Base-by-base conservation (phyloP, 1,140 invertebrate genomes). In the Manduca sexta region DNA sequence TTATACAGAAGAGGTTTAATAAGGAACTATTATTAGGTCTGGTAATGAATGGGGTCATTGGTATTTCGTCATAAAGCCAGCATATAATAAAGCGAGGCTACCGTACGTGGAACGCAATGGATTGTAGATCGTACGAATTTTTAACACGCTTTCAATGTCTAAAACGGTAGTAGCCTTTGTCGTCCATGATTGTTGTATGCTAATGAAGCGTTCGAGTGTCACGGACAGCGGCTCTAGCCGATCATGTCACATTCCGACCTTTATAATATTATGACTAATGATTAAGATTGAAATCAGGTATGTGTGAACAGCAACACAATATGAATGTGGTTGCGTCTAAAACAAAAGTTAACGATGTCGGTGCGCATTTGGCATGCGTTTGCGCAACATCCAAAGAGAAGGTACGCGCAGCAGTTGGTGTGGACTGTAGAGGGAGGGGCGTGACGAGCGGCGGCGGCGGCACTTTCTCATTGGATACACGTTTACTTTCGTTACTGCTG, bases 401-500 rank as follows among this genome's bases (percentile, higher is more conserved):
- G 63, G 65, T 59, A 55, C 50, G 31, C 50, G 52, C 38, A 38
- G 41, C 44, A 41, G 48, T 47, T n/a, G 61, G 69, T 26, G 21
- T 26, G 4, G 21, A 8, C 21, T n/a, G n/a, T 49, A 56, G 52
- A 30, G 51, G 35, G 21, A 29, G 21, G 30, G 21, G 21, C 21
- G 21, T 26, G 21, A 5, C 21, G 21, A 8, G 21, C 0, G 34
- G 42, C 30, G 29, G 50, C 31, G 50, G 43, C 33, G 33, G 33
- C 33, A 35, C 33, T 35, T 35, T 84, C 76, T 71, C 78, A 60
- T 58, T 64, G 55, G 60, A 49, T 64, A 64, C 60, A 74, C 77
- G 65, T 74, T 82, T 82, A 70, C 80, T 79, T 84, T 84, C 78
- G 68, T 78, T 78, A 60, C 67, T 64, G 58, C 56, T 67, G 59